Evolutionary conservation across 2,888 invertebrate species (phyloP), one percentile per base, ranked within the genome.

Genomic region (Macaria notata): DNA sequence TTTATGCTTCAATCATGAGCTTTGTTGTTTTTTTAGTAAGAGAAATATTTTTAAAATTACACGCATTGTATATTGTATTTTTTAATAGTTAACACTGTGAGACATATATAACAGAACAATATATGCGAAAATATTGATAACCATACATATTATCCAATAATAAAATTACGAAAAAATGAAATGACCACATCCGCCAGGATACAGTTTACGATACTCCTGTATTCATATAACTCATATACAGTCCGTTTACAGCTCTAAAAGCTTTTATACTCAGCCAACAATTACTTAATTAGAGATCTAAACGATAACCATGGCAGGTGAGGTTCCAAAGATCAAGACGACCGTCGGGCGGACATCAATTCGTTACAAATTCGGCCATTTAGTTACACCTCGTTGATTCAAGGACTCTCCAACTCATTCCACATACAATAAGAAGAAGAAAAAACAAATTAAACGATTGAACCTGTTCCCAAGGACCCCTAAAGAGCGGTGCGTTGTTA

Each of bases 341-440:
- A 68, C 71, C 71, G 65, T 68, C 73, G 71, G 71, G 78, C 88
- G 88, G 88, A 88, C 89, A 88, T 84, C 84, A 75, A 90, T 89
- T 90, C 88, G 88, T 83, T 89, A 84, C 86, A 84, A 88, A 88
- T 88, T 84, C 78, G 80, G 80, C 79, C 83, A 82, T 91, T 91
- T 90, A 84, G 91, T 84, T 84, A 84, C 90, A 88, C 88, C 91
- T 91, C 90, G 90, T 91, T 91, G 89, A 84, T 77, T 79, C 88
- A 88, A 91, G 89, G 91, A 90, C 88, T 88, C 83, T 73, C 74
- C 68, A 79, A 83, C 80, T 87, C 86, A 88, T 87, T 87, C 78
- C 72, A 73, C 72, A 76, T 69, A 85, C 81, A 86, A 87, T 84
- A 80, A 82, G 79, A 76, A 75, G 64, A 83, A 84, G 83, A 82